phyloP scores from a whole-genome alignment of 2,888 invertebrate genomes.

The Troides helena region DNA sequence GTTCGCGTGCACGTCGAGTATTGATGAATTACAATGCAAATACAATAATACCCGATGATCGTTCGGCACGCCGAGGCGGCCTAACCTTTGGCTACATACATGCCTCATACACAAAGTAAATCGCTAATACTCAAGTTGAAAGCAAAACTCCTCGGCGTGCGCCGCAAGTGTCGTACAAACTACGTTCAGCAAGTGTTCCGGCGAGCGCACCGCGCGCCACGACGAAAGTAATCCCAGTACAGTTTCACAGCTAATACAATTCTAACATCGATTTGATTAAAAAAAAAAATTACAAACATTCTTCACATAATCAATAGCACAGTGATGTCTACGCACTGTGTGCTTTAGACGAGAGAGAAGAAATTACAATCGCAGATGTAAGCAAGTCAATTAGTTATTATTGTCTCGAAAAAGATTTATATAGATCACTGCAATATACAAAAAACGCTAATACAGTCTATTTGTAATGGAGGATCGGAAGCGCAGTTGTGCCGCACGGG shows the following conservation, averaged over 20 bases:
- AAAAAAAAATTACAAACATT: conserved; percentile 21
- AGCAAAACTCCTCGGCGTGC: conserved; percentile 66
- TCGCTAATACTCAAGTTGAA: conserved; percentile 45
- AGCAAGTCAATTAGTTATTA: conserved; percentile 40
- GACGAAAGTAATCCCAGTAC: conserved; percentile 44
- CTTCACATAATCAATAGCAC: conserved; percentile 8
- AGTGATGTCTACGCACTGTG: conserved; percentile 18
- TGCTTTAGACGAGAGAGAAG: conserved; percentile 23
- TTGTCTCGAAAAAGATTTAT: conserved; percentile 60
- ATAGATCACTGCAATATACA: conserved; percentile 42
- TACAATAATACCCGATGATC: conserved; percentile 43
- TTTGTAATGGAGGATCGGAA: conserved; percentile 28
- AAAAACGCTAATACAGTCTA: conserved; percentile 41
- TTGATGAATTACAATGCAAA: conserved; percentile 63
- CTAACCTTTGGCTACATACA: conserved; percentile 29
- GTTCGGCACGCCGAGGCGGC: conserved; percentile 41
- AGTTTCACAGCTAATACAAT: conserved; percentile 51
- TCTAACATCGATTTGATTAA: conserved; percentile 31
- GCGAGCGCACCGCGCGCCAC: conserved; percentile 40
- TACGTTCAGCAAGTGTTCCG: conserved; percentile 50
- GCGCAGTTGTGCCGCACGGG: conserved; percentile 36
- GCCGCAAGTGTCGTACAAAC: conserved; percentile 49
- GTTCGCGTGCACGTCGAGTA: conserved; percentile 67
- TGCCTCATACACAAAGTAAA: conserved; percentile 19
- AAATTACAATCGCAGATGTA: conserved; percentile 37